phyloP scores from a whole-genome alignment of 2,888 invertebrate genomes.

The Macrophya alboannulata region DNA sequence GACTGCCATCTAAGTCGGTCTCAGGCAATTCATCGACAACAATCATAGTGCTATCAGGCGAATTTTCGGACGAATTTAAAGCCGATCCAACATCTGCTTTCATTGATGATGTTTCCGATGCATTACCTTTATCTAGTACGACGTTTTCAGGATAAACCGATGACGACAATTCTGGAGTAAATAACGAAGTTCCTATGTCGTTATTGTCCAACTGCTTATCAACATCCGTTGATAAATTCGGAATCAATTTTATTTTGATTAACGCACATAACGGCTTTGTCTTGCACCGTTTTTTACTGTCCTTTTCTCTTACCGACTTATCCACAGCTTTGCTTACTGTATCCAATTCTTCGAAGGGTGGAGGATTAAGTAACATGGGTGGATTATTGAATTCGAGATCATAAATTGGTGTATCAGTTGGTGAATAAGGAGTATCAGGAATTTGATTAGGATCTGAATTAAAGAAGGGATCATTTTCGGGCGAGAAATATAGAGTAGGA shows the following conservation, averaged over 20 bases:
- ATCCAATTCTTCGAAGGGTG: conserved; percentile 5
- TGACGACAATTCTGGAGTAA: not conserved
- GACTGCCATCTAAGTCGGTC: conserved; percentile 69
- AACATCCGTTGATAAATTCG: not conserved
- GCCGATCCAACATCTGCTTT: conserved; percentile 37
- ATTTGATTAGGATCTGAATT: conserved; percentile 25
- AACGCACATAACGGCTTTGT: not conserved
- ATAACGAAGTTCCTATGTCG: not conserved
- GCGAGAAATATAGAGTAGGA: conserved; percentile 10
- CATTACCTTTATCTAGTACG: not conserved
- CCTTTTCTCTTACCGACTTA: not conserved
- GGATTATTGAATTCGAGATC: conserved; percentile 67
- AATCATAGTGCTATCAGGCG: conserved; percentile 57
- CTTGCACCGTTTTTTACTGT: not conserved
- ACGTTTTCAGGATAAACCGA: not conserved
- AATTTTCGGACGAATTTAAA: conserved; percentile 15
- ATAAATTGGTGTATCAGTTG: conserved; percentile 70
- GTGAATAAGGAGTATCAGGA: conserved; percentile 71
- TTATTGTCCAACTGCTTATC: not conserved
- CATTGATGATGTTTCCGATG: conserved; percentile 32
- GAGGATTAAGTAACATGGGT: conserved; percentile 19
- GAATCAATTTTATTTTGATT: conserved; percentile 11
- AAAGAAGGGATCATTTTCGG: not conserved
- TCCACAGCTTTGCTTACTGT: not conserved
- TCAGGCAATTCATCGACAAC: conserved; percentile 68